Conservation (phyloP, 2,888 invertebrate species). For the Melolontha melolontha region DNA sequence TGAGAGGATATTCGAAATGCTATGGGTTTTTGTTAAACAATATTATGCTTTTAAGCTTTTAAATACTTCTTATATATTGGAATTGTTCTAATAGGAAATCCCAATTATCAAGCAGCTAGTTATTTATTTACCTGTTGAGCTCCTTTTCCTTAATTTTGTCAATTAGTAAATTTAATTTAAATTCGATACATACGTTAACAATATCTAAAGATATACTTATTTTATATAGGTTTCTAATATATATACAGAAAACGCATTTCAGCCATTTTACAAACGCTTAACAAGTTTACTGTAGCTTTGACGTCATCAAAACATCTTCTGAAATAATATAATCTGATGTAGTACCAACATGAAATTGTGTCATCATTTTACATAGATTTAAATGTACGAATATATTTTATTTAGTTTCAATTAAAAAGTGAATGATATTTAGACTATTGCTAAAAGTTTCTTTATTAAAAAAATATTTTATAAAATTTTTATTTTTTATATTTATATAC, state of each 20-base stretch:
- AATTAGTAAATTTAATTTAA: no score
- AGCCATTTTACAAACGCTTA: constrained; percentile 45
- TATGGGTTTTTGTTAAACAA: no score
- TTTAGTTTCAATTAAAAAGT: not conserved
- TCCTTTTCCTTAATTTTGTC: no score
- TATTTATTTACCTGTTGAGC: no score
- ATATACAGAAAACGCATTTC: constrained; percentile 33
- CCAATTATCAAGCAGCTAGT: no score
- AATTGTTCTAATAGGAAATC: no score
- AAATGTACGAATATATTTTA: not conserved
- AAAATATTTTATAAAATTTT: constrained; percentile 11
- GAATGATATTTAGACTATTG: not conserved
- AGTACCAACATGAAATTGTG: constrained; percentile 31
- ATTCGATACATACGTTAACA: not conserved
- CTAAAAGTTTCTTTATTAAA: not conserved
- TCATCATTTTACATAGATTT: not conserved
- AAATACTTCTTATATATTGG: no score
- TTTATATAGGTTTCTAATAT: constrained; percentile 14
- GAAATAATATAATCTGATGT: not conserved
- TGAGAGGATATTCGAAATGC: not conserved
- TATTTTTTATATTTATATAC: constrained; percentile 4
- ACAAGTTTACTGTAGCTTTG: constrained; percentile 42
- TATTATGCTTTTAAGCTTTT: no score
- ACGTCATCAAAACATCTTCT: constrained; percentile 45
- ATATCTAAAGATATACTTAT: not conserved